phyloP scores from a whole-genome alignment of 2,888 invertebrate genomes.

The Busseola fusca region DNA sequence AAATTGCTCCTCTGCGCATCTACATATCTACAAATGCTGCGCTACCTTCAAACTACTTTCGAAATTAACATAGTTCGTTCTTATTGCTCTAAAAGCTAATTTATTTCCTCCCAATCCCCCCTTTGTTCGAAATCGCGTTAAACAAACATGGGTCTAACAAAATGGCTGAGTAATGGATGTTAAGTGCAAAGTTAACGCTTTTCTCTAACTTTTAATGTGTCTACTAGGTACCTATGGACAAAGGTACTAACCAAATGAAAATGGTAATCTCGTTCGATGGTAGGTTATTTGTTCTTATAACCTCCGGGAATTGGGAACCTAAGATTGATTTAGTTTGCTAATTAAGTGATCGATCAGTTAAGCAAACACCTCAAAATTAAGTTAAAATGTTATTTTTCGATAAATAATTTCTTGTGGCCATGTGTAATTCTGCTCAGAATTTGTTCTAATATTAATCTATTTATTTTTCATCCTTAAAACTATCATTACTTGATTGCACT shows the following conservation, averaged over 20 bases:
- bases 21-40: background rate
- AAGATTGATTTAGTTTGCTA: background rate
- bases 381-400: background rate
- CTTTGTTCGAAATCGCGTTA: constrained; percentile 41
- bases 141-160: constrained; percentile 35
- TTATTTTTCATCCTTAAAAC: background rate
- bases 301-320: background rate
- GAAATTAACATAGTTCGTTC: constrained; percentile 29
- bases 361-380: background rate
- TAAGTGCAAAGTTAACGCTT: constrained; percentile 51
- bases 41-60: constrained; percentile 22
- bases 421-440: background rate
- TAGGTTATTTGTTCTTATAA: constrained; percentile 12
- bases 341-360: background rate
- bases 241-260: constrained; percentile 13
- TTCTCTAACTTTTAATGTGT: constrained; percentile 51
- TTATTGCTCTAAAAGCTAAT: constrained; percentile 39
- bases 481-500: too few species aligned
- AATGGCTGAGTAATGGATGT: constrained; percentile 48
- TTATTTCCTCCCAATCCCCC: constrained; percentile 31
- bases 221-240: constrained; percentile 25
- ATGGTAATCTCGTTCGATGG: constrained; percentile 33
- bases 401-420: background rate
- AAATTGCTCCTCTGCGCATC: background rate
- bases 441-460: background rate